A percentile compares a stretch with the other conserved stretches of the same genome.
Conservation (phyloP, 1,140 invertebrate species). For the Phymorhynchus buccinoides region DNA sequence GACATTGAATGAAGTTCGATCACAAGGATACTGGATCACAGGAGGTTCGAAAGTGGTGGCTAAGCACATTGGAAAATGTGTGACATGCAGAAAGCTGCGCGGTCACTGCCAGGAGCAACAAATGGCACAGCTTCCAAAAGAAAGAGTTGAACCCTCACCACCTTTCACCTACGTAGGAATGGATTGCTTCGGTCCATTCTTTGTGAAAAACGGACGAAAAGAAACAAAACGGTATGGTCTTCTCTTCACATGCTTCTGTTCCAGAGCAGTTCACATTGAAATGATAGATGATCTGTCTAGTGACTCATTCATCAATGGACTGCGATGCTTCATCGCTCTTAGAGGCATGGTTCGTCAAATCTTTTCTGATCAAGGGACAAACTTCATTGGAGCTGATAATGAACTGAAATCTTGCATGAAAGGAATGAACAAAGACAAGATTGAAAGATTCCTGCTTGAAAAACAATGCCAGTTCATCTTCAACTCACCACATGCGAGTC, state of each 20-base stretch:
- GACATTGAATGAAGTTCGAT: no score
- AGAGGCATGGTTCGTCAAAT: slow-evolving; percentile 43
- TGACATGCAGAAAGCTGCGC: slow-evolving; percentile 44
- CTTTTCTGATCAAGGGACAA: slow-evolving; percentile 49
- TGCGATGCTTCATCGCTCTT: slow-evolving; percentile 38
- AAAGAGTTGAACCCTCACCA: slow-evolving; percentile 38
- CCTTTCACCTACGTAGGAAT: slow-evolving; percentile 47
- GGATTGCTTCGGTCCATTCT: slow-evolving; percentile 54
- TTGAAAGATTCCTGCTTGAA: no score
- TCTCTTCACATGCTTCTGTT: slow-evolving; percentile 46
- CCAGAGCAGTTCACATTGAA: slow-evolving; percentile 51
- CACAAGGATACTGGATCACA: slow-evolving; percentile 53
- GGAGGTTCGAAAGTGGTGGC: not conserved
- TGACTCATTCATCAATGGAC: slow-evolving; percentile 49
- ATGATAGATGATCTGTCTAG: slow-evolving; percentile 43
- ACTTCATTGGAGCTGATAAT: slow-evolving; percentile 47
- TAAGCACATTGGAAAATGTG: slow-evolving; percentile 35
- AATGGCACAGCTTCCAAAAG: slow-evolving; percentile 50
- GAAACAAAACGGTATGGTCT: no score
- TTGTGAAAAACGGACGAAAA: no score
- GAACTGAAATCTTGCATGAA: not conserved
- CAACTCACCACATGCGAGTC: no score
- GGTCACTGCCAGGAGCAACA: slow-evolving; percentile 34
- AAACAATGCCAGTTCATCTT: no score
- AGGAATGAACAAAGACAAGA: no score